These are phyloP conservation scores for Oreochromis spilurus DNA, from an alignment of 2,113 vertebrate genomes.

Conservation along the genomic window DNA sequence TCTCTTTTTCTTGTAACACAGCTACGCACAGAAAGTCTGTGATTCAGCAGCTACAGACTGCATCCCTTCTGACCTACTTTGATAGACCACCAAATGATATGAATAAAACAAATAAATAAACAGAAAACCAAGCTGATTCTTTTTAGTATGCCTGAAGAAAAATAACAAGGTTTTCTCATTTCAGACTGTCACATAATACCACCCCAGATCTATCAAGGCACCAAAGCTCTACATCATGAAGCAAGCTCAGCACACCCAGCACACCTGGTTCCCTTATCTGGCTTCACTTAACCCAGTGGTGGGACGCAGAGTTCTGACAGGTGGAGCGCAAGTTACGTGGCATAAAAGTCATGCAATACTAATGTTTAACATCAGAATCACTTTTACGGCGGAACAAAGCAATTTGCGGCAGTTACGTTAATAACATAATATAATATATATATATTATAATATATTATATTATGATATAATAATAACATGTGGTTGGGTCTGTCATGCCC, in stretches of 20 bases:
- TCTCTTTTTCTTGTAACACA: background rate
- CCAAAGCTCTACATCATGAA: background rate
- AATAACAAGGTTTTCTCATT: background rate
- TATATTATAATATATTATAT: no score
- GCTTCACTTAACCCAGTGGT: background rate
- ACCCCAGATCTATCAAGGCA: accelerated
- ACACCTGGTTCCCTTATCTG: background rate
- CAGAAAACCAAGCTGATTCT: background rate
- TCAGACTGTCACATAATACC: background rate
- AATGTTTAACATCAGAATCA: no score
- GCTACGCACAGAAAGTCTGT: background rate
- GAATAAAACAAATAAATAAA: background rate
- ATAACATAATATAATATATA: no score
- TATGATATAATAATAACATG: no score
- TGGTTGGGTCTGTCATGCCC: no score
- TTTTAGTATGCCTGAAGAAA: background rate
- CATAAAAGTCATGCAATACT: no score
- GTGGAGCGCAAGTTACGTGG: no score
- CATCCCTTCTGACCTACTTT: background rate
- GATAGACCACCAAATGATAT: background rate
- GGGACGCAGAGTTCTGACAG: no score
- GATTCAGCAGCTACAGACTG: background rate
- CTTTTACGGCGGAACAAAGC: no score
- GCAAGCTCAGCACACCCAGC: background rate
- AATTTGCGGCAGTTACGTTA: no score